Base-by-base conservation (phyloP, 2,113 vertebrate genomes). In the Podarcis muralis region DNA sequence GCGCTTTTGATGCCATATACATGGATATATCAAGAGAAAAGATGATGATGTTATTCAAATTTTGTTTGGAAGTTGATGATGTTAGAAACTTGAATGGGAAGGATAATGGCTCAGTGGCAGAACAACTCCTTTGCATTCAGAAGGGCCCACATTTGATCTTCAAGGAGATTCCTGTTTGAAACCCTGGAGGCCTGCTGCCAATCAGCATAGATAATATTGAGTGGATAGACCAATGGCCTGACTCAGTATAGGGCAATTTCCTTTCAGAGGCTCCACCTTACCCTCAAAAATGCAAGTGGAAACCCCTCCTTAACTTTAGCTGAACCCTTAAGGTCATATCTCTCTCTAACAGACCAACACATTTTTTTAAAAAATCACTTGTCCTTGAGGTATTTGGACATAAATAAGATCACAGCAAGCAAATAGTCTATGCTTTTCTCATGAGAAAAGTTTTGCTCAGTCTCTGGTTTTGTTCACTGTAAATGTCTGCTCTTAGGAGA, bases 291-390 rank as follows among this genome's bases (percentile, higher is more conserved):
- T 88, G 87, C 69, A 88, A 92, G 87, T 0, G 84, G 85, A 40
- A 81, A n/a, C 48, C 84, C 89, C 57, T 43, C 57, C 86, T 0
- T 84, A 87, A 37, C 13, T 86, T 86, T 4, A 83, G 59, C 2
- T 59, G 91, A 94, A 88, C 37, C 74, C 69, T 62, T 62, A 87
- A 84, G 89, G 32, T 6, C n/a, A 87, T 90, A 43, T 59, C 23
- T 6, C 0, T 16, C 4, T 37, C 15, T 72, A 8, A 57, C 32
- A 88, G 87, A 59, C n/a, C 75, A 80, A 0, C 23, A 62, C 48
- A 82, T 87, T 93, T 88, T 88, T 90, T 48, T 48, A 48, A 48
- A 48, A 95, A 89, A 87, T 16, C 40, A 88, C 18, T 88, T 81
- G 88, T 84, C 48, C 62, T 86, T 83, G 48, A 74, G 30, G 32